Base-by-base conservation (phyloP, 2,113 vertebrate species). In the Heterotis niloticus region DNA sequence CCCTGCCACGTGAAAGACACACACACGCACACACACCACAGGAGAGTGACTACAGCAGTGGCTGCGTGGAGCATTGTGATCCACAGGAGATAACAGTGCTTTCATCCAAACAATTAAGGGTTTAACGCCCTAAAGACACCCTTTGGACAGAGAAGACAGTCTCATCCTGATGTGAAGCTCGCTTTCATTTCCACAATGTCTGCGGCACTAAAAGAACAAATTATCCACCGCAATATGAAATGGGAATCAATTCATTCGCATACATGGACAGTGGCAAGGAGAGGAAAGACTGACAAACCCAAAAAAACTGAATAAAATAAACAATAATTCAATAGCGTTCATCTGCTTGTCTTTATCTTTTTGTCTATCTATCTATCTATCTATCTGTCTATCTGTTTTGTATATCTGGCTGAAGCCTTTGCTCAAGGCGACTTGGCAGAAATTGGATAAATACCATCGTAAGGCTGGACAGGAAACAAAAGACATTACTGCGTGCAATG, bases 61-160 rank as follows among this genome's bases (percentile, higher is more conserved):
- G 5, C 34, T 16, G 17, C 12, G 10, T 5, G 5, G 26, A 13
- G 24, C 28, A 17, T 17, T 18, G 24, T n/a, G 34, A 57, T 74
- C 23, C 66, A 76, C 76, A 28, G 17, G 64, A 68, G 62, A 77
- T 82, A 79, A 81, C 52, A 54, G 68, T 5, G 10, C 24, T 57
- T 23, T 83, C 74, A 78, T 82, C 70, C 78, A 59, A 52, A 78
- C 80, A 80, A 79, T 82, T 71, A 82, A 66, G 52, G 59, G 51
- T 81, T 73, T 56, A 67, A 12, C n/a, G 23, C 34, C 17, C 17
- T 34, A 29, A 69, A 16, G 66, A 80, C 23, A 24, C 16, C 68
- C 51, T 54, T 78, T 14, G 23, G 18, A 81, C 23, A 77, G 20
- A 20, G 10, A 56, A 26, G 14, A 77, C 51, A n/a, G 60, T 67